These are phyloP conservation scores for Falco concolor DNA, from an alignment of 2,797 vertebrate species.

Conservation along the genomic window DNA sequence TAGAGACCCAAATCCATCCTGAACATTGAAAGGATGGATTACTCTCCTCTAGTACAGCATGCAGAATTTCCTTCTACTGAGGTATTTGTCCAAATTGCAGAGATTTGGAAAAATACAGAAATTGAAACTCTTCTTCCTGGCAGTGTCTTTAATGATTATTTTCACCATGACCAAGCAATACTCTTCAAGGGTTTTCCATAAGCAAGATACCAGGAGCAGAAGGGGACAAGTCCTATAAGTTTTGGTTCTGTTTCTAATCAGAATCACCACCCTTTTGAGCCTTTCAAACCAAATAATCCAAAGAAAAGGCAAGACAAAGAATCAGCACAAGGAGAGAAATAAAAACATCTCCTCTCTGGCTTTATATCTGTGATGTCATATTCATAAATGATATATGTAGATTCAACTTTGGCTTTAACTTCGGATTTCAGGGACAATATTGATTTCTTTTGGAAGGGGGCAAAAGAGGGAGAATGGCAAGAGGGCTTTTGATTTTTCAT, in stretches of 20 bases:
- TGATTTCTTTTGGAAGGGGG: neutral
- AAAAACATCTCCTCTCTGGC: neutral
- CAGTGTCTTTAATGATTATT: neutral
- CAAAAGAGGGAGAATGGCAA: neutral
- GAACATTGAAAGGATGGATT: neutral
- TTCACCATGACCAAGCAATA: neutral
- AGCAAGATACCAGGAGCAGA: neutral
- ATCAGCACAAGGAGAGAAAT: neutral
- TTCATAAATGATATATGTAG: neutral
- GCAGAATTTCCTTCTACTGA: neutral
- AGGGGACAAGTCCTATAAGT: neutral
- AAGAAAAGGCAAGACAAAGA: neutral
- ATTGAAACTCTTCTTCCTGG: neutral
- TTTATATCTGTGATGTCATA: neutral
- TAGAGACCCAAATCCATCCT: neutral
- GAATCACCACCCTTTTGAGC: neutral
- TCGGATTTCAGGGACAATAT: neutral
- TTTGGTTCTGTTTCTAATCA: neutral
- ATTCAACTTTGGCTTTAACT: neutral
- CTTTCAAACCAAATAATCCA: neutral
- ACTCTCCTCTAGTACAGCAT: neutral
- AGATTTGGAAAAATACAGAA: neutral
- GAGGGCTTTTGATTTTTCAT: neutral
- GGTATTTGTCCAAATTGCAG: neutral
- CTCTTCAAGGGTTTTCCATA: neutral